A percentile compares a stretch with the other conserved stretches of the same genome.
Conservation (phyloP, 2,888 invertebrate genomes). For the Netelia inedita region DNA sequence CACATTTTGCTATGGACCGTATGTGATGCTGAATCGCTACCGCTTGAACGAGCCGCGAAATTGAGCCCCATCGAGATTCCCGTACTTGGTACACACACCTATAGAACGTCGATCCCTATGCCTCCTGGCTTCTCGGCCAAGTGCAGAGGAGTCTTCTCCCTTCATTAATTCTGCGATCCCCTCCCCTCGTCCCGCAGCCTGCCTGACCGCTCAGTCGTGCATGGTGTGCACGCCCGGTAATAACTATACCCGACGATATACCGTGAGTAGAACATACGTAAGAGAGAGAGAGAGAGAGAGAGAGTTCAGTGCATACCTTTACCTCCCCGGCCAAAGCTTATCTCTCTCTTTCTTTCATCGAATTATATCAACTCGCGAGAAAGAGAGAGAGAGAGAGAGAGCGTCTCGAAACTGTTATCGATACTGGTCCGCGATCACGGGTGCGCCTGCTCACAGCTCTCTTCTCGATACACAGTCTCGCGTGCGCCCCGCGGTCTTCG, state of each 20-base stretch:
- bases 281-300: conserved; percentile 1
- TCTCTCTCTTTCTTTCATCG: conserved; percentile 67
- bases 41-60: conserved; percentile 48
- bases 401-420: conserved; percentile 61
- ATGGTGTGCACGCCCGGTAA: conserved; percentile 67
- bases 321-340: conserved; percentile 66
- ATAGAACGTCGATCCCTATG: conserved; percentile 30
- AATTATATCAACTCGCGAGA: conserved; percentile 51
- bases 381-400: neutral
- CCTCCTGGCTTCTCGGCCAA: conserved; percentile 31
- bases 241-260: conserved; percentile 62
- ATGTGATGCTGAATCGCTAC: conserved; percentile 36
- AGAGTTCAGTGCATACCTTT: conserved; percentile 56
- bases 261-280: conserved; percentile 43
- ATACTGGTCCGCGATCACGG: conserved; percentile 64
- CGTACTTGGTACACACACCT: conserved; percentile 10
- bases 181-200: neutral
- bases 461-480: conserved; percentile 13
- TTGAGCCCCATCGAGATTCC: conserved; percentile 59
- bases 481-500: conserved; percentile 6
- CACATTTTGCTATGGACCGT: conserved; percentile 8
- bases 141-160: conserved; percentile 50
- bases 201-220: conserved; percentile 31
- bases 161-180: conserved; percentile 73
- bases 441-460: conserved; percentile 29